Evolutionary conservation across 2,888 invertebrate genomes (phyloP).

Genomic region (Brassicogethes aeneus): DNA sequence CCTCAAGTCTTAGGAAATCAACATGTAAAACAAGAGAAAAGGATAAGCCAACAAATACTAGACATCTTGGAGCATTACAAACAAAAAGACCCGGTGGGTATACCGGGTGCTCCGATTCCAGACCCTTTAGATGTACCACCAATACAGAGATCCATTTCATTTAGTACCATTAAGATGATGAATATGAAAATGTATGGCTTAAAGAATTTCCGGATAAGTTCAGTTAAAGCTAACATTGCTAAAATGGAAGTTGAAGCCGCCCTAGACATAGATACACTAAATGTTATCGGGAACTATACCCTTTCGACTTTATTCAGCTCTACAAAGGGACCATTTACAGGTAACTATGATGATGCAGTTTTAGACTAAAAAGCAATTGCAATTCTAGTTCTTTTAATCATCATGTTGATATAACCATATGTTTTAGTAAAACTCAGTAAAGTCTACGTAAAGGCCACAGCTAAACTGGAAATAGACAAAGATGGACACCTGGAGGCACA

Average conservation of each 20-base stretch:
- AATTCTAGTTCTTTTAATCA: too few relatives aligned
- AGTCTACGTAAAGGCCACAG: constrained; percentile 58
- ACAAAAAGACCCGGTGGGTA: constrained; percentile 66
- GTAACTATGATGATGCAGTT: constrained; percentile 59
- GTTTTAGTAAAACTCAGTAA: constrained; percentile 53
- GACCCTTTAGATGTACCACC: constrained; percentile 76
- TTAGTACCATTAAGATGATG: constrained; percentile 61
- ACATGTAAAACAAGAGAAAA: too few relatives aligned
- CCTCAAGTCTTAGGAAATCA: too few relatives aligned
- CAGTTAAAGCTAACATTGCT: constrained; percentile 62
- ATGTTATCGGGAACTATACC: constrained; percentile 67
- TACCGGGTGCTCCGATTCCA: constrained; percentile 71
- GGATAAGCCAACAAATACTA: constrained; percentile 62
- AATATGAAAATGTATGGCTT: constrained; percentile 65
- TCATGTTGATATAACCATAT: too few relatives aligned
- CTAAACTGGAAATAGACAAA: constrained; percentile 60
- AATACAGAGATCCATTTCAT: constrained; percentile 61
- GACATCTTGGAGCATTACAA: constrained; percentile 70
- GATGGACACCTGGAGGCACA: constrained; percentile 71
- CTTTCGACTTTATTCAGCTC: constrained; percentile 61
- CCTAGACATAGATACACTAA: constrained; percentile 59
- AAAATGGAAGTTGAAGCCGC: constrained; percentile 68
- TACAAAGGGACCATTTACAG: constrained; percentile 67
- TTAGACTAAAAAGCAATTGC: constrained; percentile 42
- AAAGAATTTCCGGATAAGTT: constrained; percentile 66